Percentiles rank a stretch among this genome's conserved stretches.
These are phyloP conservation scores for Melanostoma mellinum DNA, from an alignment of 2,888 invertebrate species.

Conservation along the genomic window DNA sequence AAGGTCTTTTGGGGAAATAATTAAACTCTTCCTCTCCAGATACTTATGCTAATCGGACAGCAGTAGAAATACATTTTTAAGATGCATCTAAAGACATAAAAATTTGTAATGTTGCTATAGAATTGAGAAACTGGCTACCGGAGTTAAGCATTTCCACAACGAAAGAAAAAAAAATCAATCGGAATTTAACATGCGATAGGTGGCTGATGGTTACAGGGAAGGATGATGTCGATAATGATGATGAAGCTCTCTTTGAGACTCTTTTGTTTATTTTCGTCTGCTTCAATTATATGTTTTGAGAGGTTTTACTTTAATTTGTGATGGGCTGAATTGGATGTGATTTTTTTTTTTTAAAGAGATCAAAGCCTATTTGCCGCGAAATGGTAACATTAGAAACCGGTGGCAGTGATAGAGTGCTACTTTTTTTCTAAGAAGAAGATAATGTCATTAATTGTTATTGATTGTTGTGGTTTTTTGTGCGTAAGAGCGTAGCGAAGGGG, in stretches of 20 bases:
- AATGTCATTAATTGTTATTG: no score
- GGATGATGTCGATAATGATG: slow-evolving; percentile 27
- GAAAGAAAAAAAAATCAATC: slow-evolving; percentile 25
- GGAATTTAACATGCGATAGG: slow-evolving; percentile 47
- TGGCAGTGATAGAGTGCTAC: no score
- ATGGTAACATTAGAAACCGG: no score
- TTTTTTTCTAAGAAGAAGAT: no score
- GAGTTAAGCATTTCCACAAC: slow-evolving; percentile 57
- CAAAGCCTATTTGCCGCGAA: slow-evolving; percentile 31
- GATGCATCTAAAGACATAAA: slow-evolving; percentile 46
- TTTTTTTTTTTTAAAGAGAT: slow-evolving; percentile 23
- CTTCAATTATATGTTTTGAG: slow-evolving; percentile 41
- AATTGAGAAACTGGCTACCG: slow-evolving; percentile 52
- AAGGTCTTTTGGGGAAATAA: slow-evolving; percentile 31
- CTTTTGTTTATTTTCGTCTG: slow-evolving; percentile 31
- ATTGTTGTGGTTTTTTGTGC: no score
- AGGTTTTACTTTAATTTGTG: slow-evolving; percentile 18
- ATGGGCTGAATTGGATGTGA: slow-evolving; percentile 29
- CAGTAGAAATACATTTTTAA: slow-evolving; percentile 41
- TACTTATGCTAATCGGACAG: slow-evolving; percentile 48
- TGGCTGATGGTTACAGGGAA: slow-evolving; percentile 3
- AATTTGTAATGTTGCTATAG: slow-evolving; percentile 54
- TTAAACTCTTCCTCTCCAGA: slow-evolving; percentile 36
- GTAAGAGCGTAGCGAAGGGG: no score
- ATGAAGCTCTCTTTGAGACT: slow-evolving; percentile 35